A percentile compares a stretch with the other conserved stretches of the same genome.
phyloP scores from a whole-genome alignment of 2,888 invertebrate genomes.

The Ecliptopera silaceata region DNA sequence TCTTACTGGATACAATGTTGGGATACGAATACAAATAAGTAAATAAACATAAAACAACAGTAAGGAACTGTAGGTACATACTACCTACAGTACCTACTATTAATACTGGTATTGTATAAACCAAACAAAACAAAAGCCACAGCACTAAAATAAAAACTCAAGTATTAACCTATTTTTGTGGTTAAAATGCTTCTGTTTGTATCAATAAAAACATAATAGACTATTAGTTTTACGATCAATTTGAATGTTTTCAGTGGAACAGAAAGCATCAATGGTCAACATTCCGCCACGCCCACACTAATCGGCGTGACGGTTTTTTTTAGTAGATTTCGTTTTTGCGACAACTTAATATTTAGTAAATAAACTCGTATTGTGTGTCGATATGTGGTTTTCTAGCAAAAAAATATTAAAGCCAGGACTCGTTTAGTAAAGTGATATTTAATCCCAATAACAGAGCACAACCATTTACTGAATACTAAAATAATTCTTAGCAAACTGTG shows the following conservation, averaged over 20 bases:
- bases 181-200: slow-evolving; percentile 16
- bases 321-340: slow-evolving; percentile 18
- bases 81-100: neutral
- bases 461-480: too few relatives aligned
- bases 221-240: slow-evolving; percentile 32
- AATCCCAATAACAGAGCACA: too few relatives aligned
- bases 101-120: neutral
- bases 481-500: too few relatives aligned
- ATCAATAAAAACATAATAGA: slow-evolving; percentile 22
- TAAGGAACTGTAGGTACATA: neutral
- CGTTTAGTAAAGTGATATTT: too few relatives aligned
- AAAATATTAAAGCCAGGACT: too few relatives aligned
- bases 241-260: slow-evolving; percentile 27
- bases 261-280: slow-evolving; percentile 30
- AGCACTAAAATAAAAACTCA: neutral
- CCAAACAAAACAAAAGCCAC: neutral
- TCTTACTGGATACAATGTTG: slow-evolving; percentile 2
- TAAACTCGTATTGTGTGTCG: neutral
- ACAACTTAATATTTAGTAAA: slow-evolving; percentile 7
- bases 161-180: neutral
- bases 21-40: neutral
- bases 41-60: neutral
- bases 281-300: slow-evolving; percentile 50
- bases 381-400: neutral
- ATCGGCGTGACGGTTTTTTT: slow-evolving; percentile 38